phyloP scores from a whole-genome alignment of 2,888 invertebrate genomes.

The Drosophila borealis region DNA sequence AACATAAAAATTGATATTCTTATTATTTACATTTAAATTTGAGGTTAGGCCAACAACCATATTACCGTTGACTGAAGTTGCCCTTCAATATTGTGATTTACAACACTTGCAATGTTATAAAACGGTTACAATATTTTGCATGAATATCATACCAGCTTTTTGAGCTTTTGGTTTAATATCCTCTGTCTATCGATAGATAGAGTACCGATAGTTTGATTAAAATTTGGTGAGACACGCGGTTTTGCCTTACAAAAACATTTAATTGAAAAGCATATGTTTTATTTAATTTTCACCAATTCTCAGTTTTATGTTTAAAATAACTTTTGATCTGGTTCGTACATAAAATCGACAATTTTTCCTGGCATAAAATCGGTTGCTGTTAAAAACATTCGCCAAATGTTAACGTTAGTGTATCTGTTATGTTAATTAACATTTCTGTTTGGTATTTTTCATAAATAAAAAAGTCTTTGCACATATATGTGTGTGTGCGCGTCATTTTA shows the following conservation, averaged over 20 bases:
- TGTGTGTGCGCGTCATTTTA: constrained; percentile 64
- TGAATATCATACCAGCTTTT: constrained; percentile 2
- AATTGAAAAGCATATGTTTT: background rate
- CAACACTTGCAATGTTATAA: background rate
- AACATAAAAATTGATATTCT: too few relatives aligned
- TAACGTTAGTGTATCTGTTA: constrained; percentile 20
- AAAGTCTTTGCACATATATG: constrained; percentile 43
- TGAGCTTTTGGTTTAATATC: constrained; percentile 4
- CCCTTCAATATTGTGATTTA: too few relatives aligned
- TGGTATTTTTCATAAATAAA: constrained; percentile 54
- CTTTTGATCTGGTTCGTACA: background rate
- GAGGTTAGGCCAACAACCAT: too few relatives aligned
- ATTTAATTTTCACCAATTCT: background rate
- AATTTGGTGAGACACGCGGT: background rate
- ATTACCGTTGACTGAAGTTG: too few relatives aligned
- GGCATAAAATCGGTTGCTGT: constrained; percentile 12
- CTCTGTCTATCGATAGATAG: constrained; percentile 30
- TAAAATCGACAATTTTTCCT: background rate
- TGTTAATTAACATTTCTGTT: constrained; percentile 46
- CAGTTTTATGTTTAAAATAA: background rate
- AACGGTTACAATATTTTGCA: background rate
- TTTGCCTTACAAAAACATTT: background rate
- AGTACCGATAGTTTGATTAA: background rate
- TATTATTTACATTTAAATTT: too few relatives aligned
- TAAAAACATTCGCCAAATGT: constrained; percentile 21